Evolutionary conservation across 2,888 invertebrate genomes (phyloP).

Genomic region (Cosmia trapezina): DNA sequence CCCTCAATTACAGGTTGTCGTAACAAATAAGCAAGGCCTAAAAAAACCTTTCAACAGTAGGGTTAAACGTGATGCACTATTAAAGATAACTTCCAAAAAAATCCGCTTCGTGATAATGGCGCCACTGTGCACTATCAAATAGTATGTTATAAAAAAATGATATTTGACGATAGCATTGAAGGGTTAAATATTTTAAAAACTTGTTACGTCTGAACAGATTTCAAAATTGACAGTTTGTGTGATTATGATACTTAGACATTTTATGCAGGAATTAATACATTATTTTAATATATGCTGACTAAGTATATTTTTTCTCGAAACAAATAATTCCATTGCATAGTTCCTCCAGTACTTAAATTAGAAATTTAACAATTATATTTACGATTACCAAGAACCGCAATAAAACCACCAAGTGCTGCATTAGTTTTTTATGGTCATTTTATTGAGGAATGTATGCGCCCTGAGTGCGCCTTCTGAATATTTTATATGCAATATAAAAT

Average conservation of each 20-base stretch:
- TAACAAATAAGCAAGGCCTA: neutral
- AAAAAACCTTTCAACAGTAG: neutral
- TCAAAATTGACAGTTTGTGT: neutral
- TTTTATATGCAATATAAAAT: constrained; percentile 86
- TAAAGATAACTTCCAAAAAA: neutral
- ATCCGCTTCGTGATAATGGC: neutral
- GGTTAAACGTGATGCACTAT: neutral
- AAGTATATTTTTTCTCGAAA: constrained; percentile 13
- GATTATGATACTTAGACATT: neutral
- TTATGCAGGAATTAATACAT: neutral
- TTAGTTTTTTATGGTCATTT: constrained; percentile 75
- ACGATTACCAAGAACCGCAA: constrained; percentile 64
- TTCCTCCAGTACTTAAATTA: constrained; percentile 38
- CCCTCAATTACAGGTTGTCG: neutral
- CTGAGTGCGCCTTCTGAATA: constrained; percentile 78
- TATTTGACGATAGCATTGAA: neutral
- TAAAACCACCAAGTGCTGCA: constrained; percentile 66
- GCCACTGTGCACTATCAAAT: neutral
- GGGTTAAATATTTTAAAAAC: neutral
- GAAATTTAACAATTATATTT: constrained; percentile 60
- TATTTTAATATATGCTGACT: too few species aligned
- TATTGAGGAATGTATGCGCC: constrained; percentile 77
- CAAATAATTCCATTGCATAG: constrained; percentile 22
- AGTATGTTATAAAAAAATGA: neutral
- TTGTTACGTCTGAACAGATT: neutral